phyloP scores from a whole-genome alignment of 2,113 vertebrate species.

The Rattus norvegicus region DNA sequence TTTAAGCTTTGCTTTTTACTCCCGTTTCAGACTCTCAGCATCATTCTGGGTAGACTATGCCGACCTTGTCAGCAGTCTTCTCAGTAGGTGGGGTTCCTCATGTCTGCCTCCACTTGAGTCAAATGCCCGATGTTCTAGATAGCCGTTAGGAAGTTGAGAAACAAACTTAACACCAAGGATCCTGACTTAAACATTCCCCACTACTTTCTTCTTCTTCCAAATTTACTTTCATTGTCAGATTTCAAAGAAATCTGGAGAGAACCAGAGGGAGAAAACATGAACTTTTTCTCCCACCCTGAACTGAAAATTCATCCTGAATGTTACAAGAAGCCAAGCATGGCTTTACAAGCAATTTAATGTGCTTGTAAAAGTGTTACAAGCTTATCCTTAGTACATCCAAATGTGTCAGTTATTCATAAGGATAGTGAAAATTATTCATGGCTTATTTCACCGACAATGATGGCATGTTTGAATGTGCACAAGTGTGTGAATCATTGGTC shows the following conservation, averaged over 20 bases:
- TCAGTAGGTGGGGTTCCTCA: neutral
- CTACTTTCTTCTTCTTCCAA: neutral
- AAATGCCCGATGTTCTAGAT: neutral
- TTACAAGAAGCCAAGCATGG: neutral
- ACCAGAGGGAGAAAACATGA: neutral
- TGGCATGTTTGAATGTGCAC: neutral
- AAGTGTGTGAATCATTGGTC: neutral
- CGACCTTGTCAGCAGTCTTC: neutral
- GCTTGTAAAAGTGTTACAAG: neutral
- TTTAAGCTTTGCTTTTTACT: neutral
- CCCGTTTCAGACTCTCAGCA: neutral
- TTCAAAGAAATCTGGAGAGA: neutral
- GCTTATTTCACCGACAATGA: neutral
- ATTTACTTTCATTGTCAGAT: conserved; percentile 10
- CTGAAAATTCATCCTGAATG: neutral
- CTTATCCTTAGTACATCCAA: neutral
- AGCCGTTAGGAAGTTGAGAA: neutral
- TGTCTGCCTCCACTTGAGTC: neutral
- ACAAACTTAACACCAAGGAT: neutral
- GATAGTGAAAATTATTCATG: neutral
- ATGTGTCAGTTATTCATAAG: neutral
- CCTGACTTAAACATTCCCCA: neutral
- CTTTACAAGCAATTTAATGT: neutral
- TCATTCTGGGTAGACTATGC: too few species aligned
- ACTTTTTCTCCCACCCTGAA: neutral